Percentiles rank a stretch among this genome's conserved stretches.
These are phyloP conservation scores for Crotalus helleri DNA, from an alignment of 2,113 vertebrate genomes.

Conservation along the genomic window DNA sequence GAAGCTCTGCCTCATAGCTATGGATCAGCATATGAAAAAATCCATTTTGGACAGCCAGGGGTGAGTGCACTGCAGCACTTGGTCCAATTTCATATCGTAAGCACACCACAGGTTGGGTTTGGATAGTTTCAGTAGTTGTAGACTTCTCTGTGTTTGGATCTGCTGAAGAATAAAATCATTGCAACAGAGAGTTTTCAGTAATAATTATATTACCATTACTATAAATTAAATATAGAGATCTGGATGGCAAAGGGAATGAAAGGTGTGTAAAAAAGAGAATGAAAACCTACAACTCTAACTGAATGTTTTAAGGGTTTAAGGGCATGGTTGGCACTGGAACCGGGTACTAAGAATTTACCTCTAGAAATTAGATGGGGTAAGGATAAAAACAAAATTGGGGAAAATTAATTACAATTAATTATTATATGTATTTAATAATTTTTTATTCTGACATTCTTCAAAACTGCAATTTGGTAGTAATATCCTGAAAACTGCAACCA, in stretches of 20 bases:
- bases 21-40: conserved; percentile 77
- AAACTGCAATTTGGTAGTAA: neutral
- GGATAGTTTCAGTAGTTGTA: conserved; percentile 18
- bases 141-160: conserved; percentile 40
- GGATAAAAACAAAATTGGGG: neutral
- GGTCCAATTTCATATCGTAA: conserved; percentile 82
- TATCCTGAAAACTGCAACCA: neutral
- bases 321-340: neutral
- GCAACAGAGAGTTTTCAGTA: fast-evolving
- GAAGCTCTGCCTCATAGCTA: conserved; percentile 74
- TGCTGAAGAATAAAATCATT: conserved; percentile 44
- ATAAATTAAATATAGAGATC: neutral
- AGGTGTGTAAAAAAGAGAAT: neutral
- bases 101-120: conserved; percentile 62
- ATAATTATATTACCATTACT: neutral
- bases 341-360: neutral
- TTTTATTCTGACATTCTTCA: neutral
- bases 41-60: conserved; percentile 74
- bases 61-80: conserved; percentile 65
- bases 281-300: neutral
- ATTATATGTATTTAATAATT: neutral
- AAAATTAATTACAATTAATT: neutral
- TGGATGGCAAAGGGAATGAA: neutral
- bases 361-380: neutral
- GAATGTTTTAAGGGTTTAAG: neutral